A percentile compares a stretch with the other conserved stretches of the same genome.
These are phyloP conservation scores for Rhinella marina DNA, from an alignment of 2,797 vertebrate genomes.

Conservation along the genomic window DNA sequence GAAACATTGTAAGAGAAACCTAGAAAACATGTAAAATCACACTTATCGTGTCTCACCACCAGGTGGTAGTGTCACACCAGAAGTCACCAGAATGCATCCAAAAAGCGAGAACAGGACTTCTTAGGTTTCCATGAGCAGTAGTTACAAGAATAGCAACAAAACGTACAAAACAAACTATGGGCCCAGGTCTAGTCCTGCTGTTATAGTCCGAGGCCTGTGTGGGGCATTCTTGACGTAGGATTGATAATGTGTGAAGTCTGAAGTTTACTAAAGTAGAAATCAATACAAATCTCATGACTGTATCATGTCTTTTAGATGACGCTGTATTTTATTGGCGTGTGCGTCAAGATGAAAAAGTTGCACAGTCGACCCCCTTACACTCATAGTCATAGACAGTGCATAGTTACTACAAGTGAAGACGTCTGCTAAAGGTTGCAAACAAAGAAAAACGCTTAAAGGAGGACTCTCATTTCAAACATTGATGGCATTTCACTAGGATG, in stretches of 20 bases:
- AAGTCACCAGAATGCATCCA: background rate
- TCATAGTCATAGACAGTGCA: too few relatives aligned
- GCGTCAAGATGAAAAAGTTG: too few relatives aligned
- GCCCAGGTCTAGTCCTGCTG: background rate
- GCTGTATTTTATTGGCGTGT: too few relatives aligned
- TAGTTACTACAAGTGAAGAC: too few relatives aligned
- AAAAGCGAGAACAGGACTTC: background rate
- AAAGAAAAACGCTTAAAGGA: too few relatives aligned
- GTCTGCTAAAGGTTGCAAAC: too few relatives aligned
- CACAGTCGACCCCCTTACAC: too few relatives aligned
- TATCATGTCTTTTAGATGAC: background rate
- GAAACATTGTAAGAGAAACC: background rate
- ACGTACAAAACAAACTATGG: background rate
- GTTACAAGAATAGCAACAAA: background rate
- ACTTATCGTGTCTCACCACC: background rate
- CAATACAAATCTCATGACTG: background rate
- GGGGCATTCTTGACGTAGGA: background rate
- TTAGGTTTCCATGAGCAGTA: background rate
- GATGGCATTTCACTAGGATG: too few relatives aligned
- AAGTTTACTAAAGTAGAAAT: background rate
- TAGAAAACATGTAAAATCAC: background rate
- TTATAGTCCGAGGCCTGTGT: background rate
- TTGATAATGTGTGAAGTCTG: background rate
- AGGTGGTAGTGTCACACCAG: constrained; percentile 40
- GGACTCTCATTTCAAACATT: too few relatives aligned